A percentile compares a stretch with the other conserved stretches of the same genome.
Conservation (phyloP, 2,113 vertebrate genomes). For the Alectura lathami region DNA sequence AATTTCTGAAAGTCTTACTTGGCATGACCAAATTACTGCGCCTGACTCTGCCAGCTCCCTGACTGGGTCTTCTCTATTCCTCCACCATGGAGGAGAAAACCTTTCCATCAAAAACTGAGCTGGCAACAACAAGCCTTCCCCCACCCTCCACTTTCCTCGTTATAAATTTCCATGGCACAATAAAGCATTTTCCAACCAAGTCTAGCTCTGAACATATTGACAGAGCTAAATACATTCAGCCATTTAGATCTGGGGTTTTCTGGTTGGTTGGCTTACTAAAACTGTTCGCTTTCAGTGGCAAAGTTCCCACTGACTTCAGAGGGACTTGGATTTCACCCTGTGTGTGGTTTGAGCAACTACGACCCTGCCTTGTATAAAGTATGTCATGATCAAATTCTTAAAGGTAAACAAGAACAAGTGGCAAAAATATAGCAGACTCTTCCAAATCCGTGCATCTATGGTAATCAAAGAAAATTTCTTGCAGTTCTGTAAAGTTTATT, state of each 20-base stretch:
- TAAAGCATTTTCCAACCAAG: slow-evolving; percentile 48
- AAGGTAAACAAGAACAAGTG: slow-evolving; percentile 26
- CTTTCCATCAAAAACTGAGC: background rate
- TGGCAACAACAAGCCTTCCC: slow-evolving; percentile 13
- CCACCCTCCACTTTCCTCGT: background rate
- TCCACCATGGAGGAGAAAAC: background rate
- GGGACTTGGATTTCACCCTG: slow-evolving; percentile 14
- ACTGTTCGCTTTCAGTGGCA: slow-evolving; percentile 24
- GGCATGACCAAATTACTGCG: background rate
- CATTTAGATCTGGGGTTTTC: slow-evolving; percentile 55
- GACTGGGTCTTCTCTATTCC: background rate
- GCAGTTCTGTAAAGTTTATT: background rate
- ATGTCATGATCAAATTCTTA: background rate
- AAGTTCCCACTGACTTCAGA: slow-evolving; percentile 44
- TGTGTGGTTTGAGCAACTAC: background rate
- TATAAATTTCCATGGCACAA: slow-evolving; percentile 60
- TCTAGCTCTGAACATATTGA: background rate
- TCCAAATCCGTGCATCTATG: background rate
- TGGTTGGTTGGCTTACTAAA: slow-evolving; percentile 34
- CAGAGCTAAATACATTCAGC: slow-evolving; percentile 7
- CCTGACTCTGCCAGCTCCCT: background rate
- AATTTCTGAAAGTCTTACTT: background rate
- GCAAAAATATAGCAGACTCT: background rate
- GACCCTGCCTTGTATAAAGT: slow-evolving; percentile 3
- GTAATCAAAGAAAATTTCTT: background rate